Percentiles rank a stretch among this genome's conserved stretches.
These are phyloP conservation scores for Cinara cedri DNA, from an alignment of 2,888 invertebrate genomes.

Conservation along the genomic window DNA sequence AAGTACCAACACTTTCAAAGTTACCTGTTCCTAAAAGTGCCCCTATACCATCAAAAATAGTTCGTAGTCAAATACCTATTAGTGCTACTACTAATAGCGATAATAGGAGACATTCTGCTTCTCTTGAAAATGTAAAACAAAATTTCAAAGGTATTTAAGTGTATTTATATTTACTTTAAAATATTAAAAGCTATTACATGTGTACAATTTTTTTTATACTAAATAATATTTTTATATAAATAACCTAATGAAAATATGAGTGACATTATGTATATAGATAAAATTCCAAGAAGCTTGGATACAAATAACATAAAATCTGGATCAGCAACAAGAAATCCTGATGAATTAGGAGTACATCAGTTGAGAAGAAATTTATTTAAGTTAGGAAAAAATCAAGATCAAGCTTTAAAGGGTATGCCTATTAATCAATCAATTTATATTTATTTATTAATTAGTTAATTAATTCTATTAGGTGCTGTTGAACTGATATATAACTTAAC, in stretches of 20 bases:
- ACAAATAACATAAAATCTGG: conserved; percentile 15
- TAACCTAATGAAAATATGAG: neutral
- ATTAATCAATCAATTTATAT: neutral
- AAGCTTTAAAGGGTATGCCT: conserved; percentile 44
- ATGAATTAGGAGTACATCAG: conserved; percentile 48
- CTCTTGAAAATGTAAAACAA: conserved; percentile 47
- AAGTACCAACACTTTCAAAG: conserved; percentile 57
- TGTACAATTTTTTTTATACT: neutral
- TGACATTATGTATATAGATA: conserved; percentile 8
- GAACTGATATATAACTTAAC: conserved; percentile 86
- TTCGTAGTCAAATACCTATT: conserved; percentile 58
- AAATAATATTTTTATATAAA: neutral
- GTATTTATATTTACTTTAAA: no score
- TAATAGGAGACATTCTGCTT: conserved; percentile 46
- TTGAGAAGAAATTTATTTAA: conserved; percentile 51
- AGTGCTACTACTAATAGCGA: conserved; percentile 50
- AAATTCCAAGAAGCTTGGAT: conserved; percentile 24
- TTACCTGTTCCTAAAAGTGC: conserved; percentile 58
- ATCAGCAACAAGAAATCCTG: conserved; percentile 27
- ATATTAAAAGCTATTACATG: no score
- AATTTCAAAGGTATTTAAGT: conserved; percentile 29
- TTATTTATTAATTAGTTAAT: neutral
- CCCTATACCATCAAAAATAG: conserved; percentile 56
- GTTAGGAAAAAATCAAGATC: conserved; percentile 52
- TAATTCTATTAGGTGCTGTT: conserved; percentile 44